Conservation (phyloP, 2,113 vertebrate species). For the Oenanthe melanoleuca region DNA sequence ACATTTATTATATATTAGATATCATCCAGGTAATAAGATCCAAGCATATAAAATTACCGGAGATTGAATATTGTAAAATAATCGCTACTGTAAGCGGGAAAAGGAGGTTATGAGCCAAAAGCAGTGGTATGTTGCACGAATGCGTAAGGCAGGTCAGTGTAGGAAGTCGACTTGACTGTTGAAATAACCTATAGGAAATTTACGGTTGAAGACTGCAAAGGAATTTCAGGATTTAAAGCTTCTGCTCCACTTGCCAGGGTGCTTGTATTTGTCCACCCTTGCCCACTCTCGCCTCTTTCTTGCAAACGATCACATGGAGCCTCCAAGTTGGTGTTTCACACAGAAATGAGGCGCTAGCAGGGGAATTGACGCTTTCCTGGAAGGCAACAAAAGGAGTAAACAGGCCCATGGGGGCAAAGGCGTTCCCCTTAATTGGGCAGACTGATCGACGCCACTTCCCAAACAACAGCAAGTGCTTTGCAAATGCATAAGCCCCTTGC, state of each 20-base stretch:
- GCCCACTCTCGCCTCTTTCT: background rate
- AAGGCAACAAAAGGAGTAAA: slow-evolving; percentile 64
- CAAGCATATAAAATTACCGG: background rate
- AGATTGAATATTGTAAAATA: slow-evolving; percentile 31
- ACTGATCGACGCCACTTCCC: slow-evolving; percentile 67
- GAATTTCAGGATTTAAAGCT: slow-evolving; percentile 73
- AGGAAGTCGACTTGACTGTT: slow-evolving; percentile 62
- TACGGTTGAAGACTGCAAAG: slow-evolving; percentile 78
- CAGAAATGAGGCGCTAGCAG: slow-evolving; percentile 15
- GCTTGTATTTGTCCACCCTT: slow-evolving; percentile 2
- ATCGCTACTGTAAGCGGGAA: background rate
- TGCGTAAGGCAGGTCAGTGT: slow-evolving; percentile 17
- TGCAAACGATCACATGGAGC: background rate
- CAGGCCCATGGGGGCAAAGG: slow-evolving; percentile 49
- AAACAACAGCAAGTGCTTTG: slow-evolving; percentile 70
- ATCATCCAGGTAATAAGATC: background rate
- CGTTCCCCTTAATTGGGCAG: slow-evolving; percentile 67
- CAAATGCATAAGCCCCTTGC: slow-evolving; percentile 25
- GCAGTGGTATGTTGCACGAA: background rate
- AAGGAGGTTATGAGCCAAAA: background rate
- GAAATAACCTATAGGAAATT: slow-evolving; percentile 75
- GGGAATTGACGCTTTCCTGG: slow-evolving; percentile 27
- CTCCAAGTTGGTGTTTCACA: slow-evolving; percentile 18
- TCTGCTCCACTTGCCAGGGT: slow-evolving; percentile 67
- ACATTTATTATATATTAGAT: background rate